A percentile compares a stretch with the other conserved stretches of the same genome.
Evolutionary conservation across 2,797 vertebrate genomes (phyloP).

Genomic region (Epinephelus awoara): DNA sequence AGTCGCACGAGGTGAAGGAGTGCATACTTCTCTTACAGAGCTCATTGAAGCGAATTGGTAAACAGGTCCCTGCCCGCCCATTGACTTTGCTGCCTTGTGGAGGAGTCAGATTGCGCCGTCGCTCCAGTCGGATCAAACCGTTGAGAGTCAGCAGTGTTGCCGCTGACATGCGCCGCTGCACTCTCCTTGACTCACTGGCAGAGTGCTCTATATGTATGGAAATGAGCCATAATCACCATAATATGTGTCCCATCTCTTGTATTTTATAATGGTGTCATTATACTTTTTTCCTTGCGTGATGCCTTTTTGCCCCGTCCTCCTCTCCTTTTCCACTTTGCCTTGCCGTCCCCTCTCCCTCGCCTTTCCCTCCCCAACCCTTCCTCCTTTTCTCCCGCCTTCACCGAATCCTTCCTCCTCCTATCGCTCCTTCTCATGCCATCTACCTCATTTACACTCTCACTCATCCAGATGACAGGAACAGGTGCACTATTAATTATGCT

Average conservation of each 20-base stretch:
- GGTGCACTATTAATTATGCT: constrained; percentile 81
- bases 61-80: constrained; percentile 75
- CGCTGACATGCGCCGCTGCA: constrained; percentile 67
- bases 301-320: constrained; percentile 26
- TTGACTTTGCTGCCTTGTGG: constrained; percentile 70
- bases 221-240: constrained; percentile 84
- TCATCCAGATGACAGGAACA: constrained; percentile 78
- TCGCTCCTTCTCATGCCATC: constrained; percentile 32
- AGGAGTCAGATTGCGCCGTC: constrained; percentile 63
- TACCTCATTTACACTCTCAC: constrained; percentile 65
- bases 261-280: constrained; percentile 79
- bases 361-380: neutral
- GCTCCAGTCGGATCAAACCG: constrained; percentile 52
- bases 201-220: constrained; percentile 85
- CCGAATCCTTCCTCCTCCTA: constrained; percentile 9
- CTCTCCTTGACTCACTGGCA: constrained; percentile 78
- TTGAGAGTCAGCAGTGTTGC: constrained; percentile 54
- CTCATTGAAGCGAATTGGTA: constrained; percentile 71
- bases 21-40: constrained; percentile 41
- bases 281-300: constrained; percentile 43
- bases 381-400: constrained; percentile 13
- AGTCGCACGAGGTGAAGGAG: constrained; percentile 63
- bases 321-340: constrained; percentile 28
- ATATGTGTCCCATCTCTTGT: constrained; percentile 81
- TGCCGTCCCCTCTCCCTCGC: constrained; percentile 4